Percentiles rank a stretch among this genome's conserved stretches.
phyloP scores from a whole-genome alignment of 2,113 vertebrate genomes.

The Anguilla rostrata region DNA sequence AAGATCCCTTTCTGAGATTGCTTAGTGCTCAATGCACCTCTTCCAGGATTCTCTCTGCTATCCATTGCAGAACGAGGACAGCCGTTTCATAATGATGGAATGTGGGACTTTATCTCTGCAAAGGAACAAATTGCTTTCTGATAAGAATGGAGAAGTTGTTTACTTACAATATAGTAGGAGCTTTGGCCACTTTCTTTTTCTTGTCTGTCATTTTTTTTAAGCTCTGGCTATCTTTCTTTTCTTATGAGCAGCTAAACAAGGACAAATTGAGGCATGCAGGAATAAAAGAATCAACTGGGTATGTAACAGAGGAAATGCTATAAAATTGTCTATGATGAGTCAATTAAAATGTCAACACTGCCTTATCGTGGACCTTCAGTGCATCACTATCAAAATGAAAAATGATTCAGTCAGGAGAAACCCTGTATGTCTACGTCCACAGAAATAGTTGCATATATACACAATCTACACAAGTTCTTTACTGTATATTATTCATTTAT shows the following conservation, averaged over 20 bases:
- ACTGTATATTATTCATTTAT: not conserved
- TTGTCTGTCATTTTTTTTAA: conserved; percentile 34
- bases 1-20: conserved; percentile 29
- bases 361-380: conserved; percentile 30
- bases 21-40: not conserved
- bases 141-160: conserved; percentile 48
- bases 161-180: conserved; percentile 36
- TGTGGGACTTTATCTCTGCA: conserved; percentile 39
- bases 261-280: conserved; percentile 24
- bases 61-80: conserved; percentile 31
- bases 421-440: not conserved
- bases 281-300: conserved; percentile 27
- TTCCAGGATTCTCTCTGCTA: conserved; percentile 20
- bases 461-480: conserved; percentile 6
- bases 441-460: not conserved
- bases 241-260: conserved; percentile 26
- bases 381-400: conserved; percentile 38
- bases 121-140: conserved; percentile 52
- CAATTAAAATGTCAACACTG: conserved; percentile 30
- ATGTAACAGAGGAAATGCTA: conserved; percentile 23
- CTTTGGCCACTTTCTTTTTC: conserved; percentile 27
- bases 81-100: conserved; percentile 51
- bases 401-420: conserved; percentile 34
- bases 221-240: conserved; percentile 33
- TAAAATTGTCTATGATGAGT: conserved; percentile 27